Evolutionary conservation across 1,140 invertebrate species (phyloP).

Genomic region (Oryctes rhinoceros): DNA sequence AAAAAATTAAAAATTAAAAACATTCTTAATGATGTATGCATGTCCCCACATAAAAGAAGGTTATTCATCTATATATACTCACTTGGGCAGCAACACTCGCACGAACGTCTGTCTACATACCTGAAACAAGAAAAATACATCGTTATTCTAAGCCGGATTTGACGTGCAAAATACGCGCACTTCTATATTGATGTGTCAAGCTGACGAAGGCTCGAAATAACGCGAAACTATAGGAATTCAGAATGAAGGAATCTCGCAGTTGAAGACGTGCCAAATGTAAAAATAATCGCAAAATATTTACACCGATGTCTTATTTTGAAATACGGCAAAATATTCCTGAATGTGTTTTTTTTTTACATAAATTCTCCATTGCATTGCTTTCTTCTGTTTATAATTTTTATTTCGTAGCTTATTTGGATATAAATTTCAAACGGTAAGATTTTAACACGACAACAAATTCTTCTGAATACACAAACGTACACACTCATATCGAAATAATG

Average conservation of each 20-base stretch:
- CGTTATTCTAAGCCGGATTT: neutral
- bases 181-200: neutral
- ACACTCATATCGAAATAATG: no score
- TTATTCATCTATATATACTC: constrained; percentile 5
- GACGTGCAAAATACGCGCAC: neutral
- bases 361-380: no score
- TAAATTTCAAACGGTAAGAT: no score
- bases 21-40: neutral
- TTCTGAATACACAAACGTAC: no score
- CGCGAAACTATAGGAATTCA: neutral
- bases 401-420: no score
- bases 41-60: neutral
- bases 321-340: no score
- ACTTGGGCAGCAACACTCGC: neutral
- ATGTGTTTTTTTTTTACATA: no score
- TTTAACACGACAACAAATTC: no score
- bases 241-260: constrained; percentile 8
- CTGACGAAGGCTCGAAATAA: neutral
- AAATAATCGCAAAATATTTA: constrained; percentile 32
- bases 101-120: neutral
- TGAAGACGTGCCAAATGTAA: constrained; percentile 13
- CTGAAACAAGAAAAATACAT: constrained; percentile 12
- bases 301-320: neutral
- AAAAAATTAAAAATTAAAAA: no score
- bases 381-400: no score